Evolutionary conservation across 2,797 vertebrate species (phyloP).

Genomic region (Lycodopsis pacificus): DNA sequence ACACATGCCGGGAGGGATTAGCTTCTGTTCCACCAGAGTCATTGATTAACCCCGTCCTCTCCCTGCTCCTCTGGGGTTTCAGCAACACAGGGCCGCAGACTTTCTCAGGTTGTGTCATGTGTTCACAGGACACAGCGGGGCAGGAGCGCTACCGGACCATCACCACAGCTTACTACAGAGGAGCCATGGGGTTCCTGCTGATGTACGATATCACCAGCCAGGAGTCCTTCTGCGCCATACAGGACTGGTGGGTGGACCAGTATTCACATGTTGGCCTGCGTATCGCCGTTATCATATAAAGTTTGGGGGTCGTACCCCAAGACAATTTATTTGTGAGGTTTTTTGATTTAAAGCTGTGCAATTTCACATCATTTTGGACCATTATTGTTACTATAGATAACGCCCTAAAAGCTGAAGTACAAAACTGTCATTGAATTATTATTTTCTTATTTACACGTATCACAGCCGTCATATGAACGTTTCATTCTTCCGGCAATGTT

Average conservation of each 20-base stretch:
- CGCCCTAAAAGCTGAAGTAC: background rate
- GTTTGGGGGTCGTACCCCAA: background rate
- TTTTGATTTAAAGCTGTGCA: background rate
- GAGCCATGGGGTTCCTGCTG: constrained; percentile 94
- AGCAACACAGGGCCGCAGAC: too few species aligned
- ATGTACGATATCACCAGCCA: constrained; percentile 93
- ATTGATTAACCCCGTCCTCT: constrained; percentile 43
- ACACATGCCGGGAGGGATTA: constrained; percentile 25
- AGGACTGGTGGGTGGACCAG: constrained; percentile 89
- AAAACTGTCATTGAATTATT: background rate
- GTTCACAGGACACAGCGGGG: constrained; percentile 90
- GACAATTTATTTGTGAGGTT: too few species aligned
- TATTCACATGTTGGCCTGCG: too few species aligned
- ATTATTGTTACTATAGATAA: background rate
- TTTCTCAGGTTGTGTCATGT: constrained; percentile 11
- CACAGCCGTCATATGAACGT: background rate
- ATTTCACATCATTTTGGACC: background rate
- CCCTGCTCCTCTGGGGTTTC: background rate
- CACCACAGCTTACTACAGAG: constrained; percentile 93
- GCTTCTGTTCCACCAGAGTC: constrained; percentile 26
- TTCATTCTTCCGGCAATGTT: background rate
- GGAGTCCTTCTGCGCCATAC: constrained; percentile 91
- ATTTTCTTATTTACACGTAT: background rate
- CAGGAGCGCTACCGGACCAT: constrained; percentile 95
- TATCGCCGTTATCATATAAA: background rate